A percentile compares a stretch with the other conserved stretches of the same genome.
Conservation (phyloP, 2,888 invertebrate genomes). For the Heliconius ethilla region DNA sequence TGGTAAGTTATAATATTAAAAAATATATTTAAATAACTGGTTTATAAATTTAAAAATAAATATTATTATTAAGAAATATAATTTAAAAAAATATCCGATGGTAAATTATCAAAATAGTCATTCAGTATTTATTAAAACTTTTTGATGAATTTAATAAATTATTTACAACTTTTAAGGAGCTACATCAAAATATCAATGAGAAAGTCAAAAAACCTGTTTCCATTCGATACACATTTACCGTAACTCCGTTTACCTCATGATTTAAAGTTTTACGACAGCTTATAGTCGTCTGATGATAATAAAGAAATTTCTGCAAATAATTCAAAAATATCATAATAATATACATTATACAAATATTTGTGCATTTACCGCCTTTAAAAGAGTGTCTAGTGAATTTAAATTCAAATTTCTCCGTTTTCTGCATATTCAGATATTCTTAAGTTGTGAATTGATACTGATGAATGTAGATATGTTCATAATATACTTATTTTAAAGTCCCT, state of each 20-base stretch:
- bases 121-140: neutral
- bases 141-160: neutral
- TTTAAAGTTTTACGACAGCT: constrained; percentile 6
- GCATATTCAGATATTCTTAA: neutral
- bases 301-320: constrained; percentile 2
- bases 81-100: neutral
- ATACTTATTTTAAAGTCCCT: too few relatives aligned
- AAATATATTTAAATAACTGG: neutral
- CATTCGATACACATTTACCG: constrained; percentile 19
- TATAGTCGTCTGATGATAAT: constrained; percentile 1
- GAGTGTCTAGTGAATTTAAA: neutral
- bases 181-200: constrained; percentile 20
- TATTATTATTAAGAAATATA: neutral
- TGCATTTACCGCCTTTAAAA: neutral
- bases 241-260: constrained; percentile 10
- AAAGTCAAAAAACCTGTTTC: constrained; percentile 19
- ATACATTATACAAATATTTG: neutral
- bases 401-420: neutral
- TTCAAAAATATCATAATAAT: neutral
- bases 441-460: neutral
- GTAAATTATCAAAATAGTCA: too few relatives aligned
- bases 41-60: neutral
- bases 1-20: constrained; percentile 50
- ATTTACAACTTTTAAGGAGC: constrained; percentile 1
- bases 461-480: neutral